These are phyloP conservation scores for Apamea anceps DNA, from an alignment of 2,888 invertebrate species.

Conservation along the genomic window DNA sequence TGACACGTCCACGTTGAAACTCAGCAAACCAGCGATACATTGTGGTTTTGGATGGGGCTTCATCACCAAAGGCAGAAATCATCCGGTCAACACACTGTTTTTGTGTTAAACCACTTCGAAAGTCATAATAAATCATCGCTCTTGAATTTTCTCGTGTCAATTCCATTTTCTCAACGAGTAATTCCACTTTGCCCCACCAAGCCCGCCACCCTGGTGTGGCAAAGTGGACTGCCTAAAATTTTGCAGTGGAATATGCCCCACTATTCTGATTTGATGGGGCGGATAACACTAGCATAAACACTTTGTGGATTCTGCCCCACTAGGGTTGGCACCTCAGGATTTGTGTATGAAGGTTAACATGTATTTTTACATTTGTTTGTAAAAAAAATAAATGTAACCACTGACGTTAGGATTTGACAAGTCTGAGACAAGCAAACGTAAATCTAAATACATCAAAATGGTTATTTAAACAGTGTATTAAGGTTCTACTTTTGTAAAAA, in stretches of 20 bases:
- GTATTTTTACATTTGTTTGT: neutral
- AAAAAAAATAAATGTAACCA: conserved; percentile 19
- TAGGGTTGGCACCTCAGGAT: conserved; percentile 40
- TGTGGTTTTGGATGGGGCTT: no score
- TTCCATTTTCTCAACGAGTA: no score
- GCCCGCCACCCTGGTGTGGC: no score
- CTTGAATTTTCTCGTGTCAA: no score
- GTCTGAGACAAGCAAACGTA: conserved; percentile 32
- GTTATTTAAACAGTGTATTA: conserved; percentile 31
- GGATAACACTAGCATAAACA: conserved; percentile 31
- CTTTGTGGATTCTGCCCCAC: conserved; percentile 39
- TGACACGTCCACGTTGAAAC: no score
- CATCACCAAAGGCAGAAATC: no score
- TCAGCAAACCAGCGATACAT: no score
- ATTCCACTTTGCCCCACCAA: no score
- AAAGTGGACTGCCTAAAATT: no score
- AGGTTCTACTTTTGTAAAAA: conserved; percentile 18
- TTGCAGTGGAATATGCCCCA: conserved; percentile 6
- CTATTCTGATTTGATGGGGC: conserved; percentile 17
- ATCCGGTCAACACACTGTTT: no score
- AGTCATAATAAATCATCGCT: no score
- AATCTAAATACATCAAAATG: conserved; percentile 33
- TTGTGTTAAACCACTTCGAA: no score
- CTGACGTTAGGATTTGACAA: conserved; percentile 30
- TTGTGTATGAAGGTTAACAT: neutral